These are phyloP conservation scores for Mungos mungo DNA, from an alignment of 2,113 vertebrate species.

Conservation along the genomic window DNA sequence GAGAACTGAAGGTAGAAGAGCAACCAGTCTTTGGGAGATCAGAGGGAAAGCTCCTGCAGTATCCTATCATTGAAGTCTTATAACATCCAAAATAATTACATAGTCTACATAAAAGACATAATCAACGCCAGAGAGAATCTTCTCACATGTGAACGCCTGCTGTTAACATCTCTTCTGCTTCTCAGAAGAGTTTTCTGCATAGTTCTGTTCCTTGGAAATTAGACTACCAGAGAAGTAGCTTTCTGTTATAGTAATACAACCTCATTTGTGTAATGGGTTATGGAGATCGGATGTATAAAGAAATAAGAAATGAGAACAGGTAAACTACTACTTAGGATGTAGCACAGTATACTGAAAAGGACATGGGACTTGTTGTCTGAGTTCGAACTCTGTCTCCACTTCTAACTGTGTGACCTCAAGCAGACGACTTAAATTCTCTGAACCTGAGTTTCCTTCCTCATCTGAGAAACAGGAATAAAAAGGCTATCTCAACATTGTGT, in stretches of 20 bases:
- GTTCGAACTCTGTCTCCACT: background rate
- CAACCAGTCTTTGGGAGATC: conserved; percentile 17
- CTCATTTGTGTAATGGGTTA: background rate
- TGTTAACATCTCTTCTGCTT: background rate
- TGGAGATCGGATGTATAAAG: background rate
- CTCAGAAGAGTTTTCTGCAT: background rate
- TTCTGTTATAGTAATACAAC: background rate
- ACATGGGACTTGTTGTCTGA: background rate
- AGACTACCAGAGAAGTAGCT: background rate
- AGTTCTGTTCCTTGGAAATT: conserved; percentile 1
- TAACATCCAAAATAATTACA: conserved; percentile 49
- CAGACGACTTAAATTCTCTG: background rate
- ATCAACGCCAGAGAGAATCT: background rate
- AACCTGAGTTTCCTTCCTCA: background rate
- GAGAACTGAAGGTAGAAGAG: conserved; percentile 17
- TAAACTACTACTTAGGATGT: background rate
- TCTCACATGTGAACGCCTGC: background rate
- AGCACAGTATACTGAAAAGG: background rate
- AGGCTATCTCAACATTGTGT: background rate
- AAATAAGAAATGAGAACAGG: background rate
- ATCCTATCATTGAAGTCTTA: conserved; percentile 37
- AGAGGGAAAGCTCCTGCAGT: background rate
- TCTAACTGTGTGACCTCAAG: background rate
- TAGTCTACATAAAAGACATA: conserved; percentile 15
- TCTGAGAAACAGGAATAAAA: background rate